Percentiles rank a stretch among this genome's conserved stretches.
Conservation (phyloP, 2,113 vertebrate genomes). For the Ictalurus furcatus region DNA sequence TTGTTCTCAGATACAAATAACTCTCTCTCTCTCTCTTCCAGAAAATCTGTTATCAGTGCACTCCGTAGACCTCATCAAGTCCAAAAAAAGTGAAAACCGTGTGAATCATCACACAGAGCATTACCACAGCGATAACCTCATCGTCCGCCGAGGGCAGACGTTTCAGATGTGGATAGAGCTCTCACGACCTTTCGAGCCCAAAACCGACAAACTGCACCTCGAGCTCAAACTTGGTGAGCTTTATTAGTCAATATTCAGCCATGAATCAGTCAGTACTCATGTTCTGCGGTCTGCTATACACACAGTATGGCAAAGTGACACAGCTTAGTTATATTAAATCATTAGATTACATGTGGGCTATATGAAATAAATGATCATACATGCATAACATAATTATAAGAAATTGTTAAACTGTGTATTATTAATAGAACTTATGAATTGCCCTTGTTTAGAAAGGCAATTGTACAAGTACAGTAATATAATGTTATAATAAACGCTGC, state of each 20-base stretch:
- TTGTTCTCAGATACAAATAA: background rate
- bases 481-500: no score
- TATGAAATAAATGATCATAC: no score
- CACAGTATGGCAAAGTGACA: background rate
- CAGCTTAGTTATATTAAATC: background rate
- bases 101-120: constrained; percentile 78
- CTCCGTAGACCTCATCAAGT: constrained; percentile 76
- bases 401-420: no score
- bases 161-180: constrained; percentile 78
- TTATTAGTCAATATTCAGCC: background rate
- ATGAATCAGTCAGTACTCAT: background rate
- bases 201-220: constrained; percentile 71
- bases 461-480: no score
- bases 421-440: no score
- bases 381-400: no score
- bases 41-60: constrained; percentile 71
- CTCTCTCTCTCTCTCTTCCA: constrained; percentile 49
- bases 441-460: no score
- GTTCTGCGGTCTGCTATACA: background rate
- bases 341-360: background rate
- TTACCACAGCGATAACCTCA: constrained; percentile 71
- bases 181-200: constrained; percentile 71
- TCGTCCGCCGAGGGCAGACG: constrained; percentile 81
- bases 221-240: constrained; percentile 78
- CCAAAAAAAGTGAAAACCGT: constrained; percentile 67